Percentiles rank a stretch among this genome's conserved stretches.
Evolutionary conservation across 2,888 invertebrate species (phyloP).

Genomic region (Apoda limacodes): DNA sequence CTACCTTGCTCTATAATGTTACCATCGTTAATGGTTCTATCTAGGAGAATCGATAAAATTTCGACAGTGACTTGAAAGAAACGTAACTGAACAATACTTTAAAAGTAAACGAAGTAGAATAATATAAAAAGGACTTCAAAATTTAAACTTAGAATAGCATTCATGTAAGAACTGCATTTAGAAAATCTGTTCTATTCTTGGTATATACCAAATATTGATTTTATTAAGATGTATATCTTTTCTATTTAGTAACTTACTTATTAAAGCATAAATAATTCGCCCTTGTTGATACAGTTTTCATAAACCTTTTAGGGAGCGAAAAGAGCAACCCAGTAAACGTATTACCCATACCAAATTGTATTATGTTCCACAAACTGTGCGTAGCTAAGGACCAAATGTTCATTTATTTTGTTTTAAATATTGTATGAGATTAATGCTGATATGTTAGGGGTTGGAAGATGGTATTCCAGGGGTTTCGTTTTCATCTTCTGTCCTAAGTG

Average conservation of each 20-base stretch:
- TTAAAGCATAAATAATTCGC: constrained; percentile 1
- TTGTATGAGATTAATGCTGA: constrained; percentile 39
- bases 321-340: constrained; percentile 53
- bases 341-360: constrained; percentile 45
- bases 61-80: too few species aligned
- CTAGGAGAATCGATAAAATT: too few species aligned
- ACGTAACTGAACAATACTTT: too few species aligned
- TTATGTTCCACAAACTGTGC: constrained; percentile 41
- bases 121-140: too few species aligned
- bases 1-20: too few species aligned
- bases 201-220: neutral
- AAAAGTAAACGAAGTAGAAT: too few species aligned
- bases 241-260: neutral
- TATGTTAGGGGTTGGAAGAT: too few species aligned
- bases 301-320: constrained; percentile 52
- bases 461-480: too few species aligned
- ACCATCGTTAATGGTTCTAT: too few species aligned
- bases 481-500: too few species aligned
- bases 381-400: constrained; percentile 49
- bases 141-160: too few species aligned
- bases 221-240: neutral
- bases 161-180: too few species aligned
- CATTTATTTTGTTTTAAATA: constrained; percentile 38
- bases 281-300: constrained; percentile 34
- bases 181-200: neutral